Conservation (phyloP, 2,113 vertebrate genomes). For the Ptilonorhynchus violaceus region DNA sequence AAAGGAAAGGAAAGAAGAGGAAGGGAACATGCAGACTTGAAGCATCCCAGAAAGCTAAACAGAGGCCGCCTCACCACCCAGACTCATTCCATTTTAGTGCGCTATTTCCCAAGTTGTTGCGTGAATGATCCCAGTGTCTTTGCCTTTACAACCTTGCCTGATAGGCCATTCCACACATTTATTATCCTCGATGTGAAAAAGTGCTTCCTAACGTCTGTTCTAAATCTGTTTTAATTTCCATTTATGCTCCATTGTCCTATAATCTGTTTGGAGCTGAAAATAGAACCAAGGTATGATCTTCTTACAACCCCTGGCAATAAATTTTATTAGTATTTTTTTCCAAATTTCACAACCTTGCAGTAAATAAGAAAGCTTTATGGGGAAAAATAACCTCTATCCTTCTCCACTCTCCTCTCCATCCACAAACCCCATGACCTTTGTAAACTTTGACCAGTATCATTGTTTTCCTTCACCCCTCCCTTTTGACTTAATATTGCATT, state of each 20-base stretch:
- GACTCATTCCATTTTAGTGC: neutral
- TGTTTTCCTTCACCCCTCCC: neutral
- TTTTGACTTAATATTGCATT: constrained; percentile 46
- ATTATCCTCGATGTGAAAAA: constrained; percentile 60
- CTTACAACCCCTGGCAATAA: constrained; percentile 59
- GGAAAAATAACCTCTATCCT: constrained; percentile 46
- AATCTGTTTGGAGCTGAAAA: constrained; percentile 65
- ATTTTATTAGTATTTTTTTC: constrained; percentile 63
- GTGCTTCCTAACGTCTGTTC: constrained; percentile 51
- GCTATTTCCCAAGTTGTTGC: constrained; percentile 33
- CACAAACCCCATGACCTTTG: constrained; percentile 35
- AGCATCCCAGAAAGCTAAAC: constrained; percentile 17
- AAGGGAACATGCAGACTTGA: neutral
- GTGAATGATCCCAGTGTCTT: constrained; percentile 41
- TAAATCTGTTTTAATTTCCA: constrained; percentile 70
- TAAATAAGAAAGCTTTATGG: constrained; percentile 63
- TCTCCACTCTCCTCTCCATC: constrained; percentile 13
- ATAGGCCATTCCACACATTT: constrained; percentile 58
- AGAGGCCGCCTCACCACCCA: neutral
- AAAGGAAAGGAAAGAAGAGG: neutral
- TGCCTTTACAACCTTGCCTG: constrained; percentile 51
- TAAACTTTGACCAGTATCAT: constrained; percentile 38
- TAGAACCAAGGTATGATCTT: constrained; percentile 66
- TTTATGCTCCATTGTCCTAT: constrained; percentile 66
- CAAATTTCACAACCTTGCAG: constrained; percentile 57